A percentile compares a stretch with the other conserved stretches of the same genome.
Conservation (phyloP, 2,888 invertebrate species). For the Diarsia rubi region DNA sequence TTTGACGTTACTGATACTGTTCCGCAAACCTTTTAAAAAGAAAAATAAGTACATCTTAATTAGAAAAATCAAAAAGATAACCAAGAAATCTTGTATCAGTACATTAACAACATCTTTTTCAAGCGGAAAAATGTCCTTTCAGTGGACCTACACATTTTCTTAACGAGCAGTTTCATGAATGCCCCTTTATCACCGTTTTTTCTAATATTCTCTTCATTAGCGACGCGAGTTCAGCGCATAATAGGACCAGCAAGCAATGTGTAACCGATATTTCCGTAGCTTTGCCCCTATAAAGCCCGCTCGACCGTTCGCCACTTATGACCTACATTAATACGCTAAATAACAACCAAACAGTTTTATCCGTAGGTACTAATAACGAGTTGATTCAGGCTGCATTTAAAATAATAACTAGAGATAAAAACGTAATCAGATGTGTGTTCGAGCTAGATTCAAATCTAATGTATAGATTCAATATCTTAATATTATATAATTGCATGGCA, state of each 20-base stretch:
- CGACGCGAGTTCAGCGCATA: conserved; percentile 30
- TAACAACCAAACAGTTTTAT: conserved; percentile 69
- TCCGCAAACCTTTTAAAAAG: conserved; percentile 4
- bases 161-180: conserved; percentile 40
- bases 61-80: background rate
- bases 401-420: background rate
- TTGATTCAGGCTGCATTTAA: conserved; percentile 34
- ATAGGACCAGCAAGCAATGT: conserved; percentile 61
- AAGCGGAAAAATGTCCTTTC: conserved; percentile 15
- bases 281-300: conserved; percentile 19
- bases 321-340: conserved; percentile 72
- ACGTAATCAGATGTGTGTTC: background rate
- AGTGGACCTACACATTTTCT: conserved; percentile 24
- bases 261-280: conserved; percentile 77
- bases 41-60: background rate
- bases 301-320: conserved; percentile 55
- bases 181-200: conserved; percentile 36
- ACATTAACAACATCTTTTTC: conserved; percentile 16
- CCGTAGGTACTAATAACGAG: conserved; percentile 51
- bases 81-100: background rate
- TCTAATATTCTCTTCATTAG: conserved; percentile 49
- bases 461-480: no score
- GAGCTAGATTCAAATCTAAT: conserved; percentile 16
- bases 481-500: no score
- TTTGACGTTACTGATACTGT: background rate